Evolutionary conservation across 2,113 vertebrate species (phyloP).

Genomic region (Petroica traversi): DNA sequence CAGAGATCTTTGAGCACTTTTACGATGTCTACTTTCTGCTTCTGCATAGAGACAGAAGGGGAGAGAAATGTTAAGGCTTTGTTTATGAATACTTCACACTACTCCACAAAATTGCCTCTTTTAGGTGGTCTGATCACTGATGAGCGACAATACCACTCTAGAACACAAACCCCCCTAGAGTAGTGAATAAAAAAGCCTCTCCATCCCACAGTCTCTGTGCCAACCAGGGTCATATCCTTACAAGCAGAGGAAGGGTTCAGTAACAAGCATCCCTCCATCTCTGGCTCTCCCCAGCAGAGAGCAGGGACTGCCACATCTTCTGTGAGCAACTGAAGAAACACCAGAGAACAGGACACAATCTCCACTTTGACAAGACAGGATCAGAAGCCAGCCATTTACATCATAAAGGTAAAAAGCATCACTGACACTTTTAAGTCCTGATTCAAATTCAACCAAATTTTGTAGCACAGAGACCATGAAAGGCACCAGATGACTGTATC

Average conservation of each 20-base stretch:
- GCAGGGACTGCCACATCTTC: not conserved
- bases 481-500: not conserved
- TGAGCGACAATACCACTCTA: not conserved
- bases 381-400: not conserved
- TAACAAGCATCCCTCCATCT: not conserved
- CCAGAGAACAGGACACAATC: not conserved
- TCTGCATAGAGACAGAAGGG: not conserved
- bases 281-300: not conserved
- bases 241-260: not conserved
- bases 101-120: not conserved
- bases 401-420: not conserved
- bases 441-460: not conserved
- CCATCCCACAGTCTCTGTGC: not conserved
- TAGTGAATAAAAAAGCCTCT: not conserved
- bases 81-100: not conserved
- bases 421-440: not conserved
- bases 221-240: not conserved
- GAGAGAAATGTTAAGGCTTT: not conserved
- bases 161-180: not conserved
- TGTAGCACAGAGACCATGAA: not conserved
- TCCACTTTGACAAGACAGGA: not conserved
- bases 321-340: not conserved
- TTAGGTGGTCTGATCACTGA: not conserved
- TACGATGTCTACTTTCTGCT: not conserved
- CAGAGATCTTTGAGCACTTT: slow-evolving; percentile 80